Percentiles rank a stretch among this genome's conserved stretches.
Conservation (phyloP, 1,140 invertebrate genomes). For the Neodiprion pinetum region DNA sequence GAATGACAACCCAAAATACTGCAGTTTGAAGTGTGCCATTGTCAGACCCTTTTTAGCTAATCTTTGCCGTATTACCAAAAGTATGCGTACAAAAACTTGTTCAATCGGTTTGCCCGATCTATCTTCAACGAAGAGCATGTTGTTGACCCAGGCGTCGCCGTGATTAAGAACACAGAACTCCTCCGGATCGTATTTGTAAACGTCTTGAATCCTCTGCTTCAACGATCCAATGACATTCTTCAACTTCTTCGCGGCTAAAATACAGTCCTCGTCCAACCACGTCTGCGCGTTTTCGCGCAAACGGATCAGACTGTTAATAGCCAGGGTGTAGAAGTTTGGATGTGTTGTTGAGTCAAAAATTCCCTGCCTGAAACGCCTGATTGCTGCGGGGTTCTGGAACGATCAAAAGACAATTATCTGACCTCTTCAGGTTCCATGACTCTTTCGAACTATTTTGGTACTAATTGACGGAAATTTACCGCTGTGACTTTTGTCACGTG, state of each 20-base stretch:
- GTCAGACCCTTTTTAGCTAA: background rate
- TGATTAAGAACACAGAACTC: constrained; percentile 49
- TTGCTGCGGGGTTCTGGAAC: constrained; percentile 47
- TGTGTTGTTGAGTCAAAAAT: constrained; percentile 39
- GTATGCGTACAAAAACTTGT: background rate
- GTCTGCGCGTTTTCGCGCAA: constrained; percentile 19
- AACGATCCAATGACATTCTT: constrained; percentile 39
- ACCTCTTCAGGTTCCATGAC: too few species aligned
- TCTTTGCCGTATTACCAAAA: background rate
- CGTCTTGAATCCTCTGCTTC: constrained; percentile 35
- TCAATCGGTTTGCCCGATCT: constrained; percentile 26
- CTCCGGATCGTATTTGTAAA: constrained; percentile 41
- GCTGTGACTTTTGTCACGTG: too few species aligned
- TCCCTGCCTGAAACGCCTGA: constrained; percentile 40
- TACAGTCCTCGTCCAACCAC: constrained; percentile 30
- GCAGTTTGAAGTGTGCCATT: too few species aligned
- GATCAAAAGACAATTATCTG: background rate
- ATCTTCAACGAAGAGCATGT: constrained; percentile 43
- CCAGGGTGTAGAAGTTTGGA: constrained; percentile 19
- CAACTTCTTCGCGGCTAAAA: constrained; percentile 43
- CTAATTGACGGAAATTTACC: too few species aligned
- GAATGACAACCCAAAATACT: too few species aligned
- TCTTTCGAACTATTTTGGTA: too few species aligned
- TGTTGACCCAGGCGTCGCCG: constrained; percentile 50
- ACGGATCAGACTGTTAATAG: constrained; percentile 29